Conservation (phyloP, 2,113 vertebrate species). For the Paracyprichromis sp. region DNA sequence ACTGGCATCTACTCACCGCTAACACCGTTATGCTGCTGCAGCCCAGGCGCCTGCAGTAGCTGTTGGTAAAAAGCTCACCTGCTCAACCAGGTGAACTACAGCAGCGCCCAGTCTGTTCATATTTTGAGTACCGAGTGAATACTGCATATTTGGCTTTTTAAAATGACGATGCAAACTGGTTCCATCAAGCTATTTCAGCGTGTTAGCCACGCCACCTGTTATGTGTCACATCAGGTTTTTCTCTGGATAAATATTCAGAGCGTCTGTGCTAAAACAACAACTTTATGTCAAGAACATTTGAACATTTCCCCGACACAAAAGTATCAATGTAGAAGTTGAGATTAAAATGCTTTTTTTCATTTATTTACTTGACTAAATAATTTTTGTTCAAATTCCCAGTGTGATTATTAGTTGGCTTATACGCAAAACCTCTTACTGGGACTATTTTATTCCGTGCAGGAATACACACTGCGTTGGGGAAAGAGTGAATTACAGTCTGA, state of each 20-base stretch:
- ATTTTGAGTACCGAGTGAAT: background rate
- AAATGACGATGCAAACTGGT: background rate
- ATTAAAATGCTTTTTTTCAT: background rate
- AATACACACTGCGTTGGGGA: background rate
- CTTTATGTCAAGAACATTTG: background rate
- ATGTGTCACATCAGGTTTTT: background rate
- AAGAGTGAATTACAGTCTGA: background rate
- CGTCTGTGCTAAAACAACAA: background rate
- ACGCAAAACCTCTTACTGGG: background rate
- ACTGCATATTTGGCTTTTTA: background rate
- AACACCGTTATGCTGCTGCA: background rate
- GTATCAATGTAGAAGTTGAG: background rate
- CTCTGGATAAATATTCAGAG: background rate
- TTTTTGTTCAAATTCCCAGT: background rate
- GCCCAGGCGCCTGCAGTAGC: background rate
- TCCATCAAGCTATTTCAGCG: background rate
- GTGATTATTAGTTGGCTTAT: background rate
- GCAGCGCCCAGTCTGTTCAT: background rate
- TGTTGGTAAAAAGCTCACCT: background rate
- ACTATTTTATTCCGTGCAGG: background rate
- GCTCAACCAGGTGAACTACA: background rate
- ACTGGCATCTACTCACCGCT: background rate
- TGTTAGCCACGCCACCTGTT: background rate
- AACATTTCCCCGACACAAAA: background rate
- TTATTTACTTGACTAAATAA: background rate